Percentiles rank a stretch among this genome's conserved stretches.
Evolutionary conservation across 2,888 invertebrate species (phyloP).

Genomic region (Flexamia atlantica): DNA sequence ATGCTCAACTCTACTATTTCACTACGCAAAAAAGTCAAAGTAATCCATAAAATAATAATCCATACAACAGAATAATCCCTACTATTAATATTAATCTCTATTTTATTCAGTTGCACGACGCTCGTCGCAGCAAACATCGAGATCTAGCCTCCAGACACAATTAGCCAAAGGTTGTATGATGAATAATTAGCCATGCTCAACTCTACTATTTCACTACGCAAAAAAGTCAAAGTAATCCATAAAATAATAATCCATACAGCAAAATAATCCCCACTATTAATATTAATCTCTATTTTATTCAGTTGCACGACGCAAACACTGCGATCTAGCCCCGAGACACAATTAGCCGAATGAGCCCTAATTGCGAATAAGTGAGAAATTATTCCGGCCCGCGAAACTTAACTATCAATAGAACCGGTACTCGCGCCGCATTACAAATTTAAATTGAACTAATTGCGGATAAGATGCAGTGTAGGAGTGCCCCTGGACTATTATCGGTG

Average conservation of each 20-base stretch:
- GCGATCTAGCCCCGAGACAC: background rate
- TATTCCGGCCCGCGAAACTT: conserved; percentile 29
- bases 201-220: too few relatives aligned
- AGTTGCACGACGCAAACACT: background rate
- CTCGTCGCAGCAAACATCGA: too few relatives aligned
- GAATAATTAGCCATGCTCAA: too few relatives aligned
- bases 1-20: too few relatives aligned
- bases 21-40: too few relatives aligned
- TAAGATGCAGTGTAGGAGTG: conserved; percentile 11
- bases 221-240: background rate
- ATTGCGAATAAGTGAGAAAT: conserved; percentile 57
- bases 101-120: too few relatives aligned
- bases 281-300: background rate
- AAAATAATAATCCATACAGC: background rate
- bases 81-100: too few relatives aligned
- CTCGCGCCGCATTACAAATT: conserved; percentile 16
- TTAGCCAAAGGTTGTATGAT: too few relatives aligned
- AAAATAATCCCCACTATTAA: background rate
- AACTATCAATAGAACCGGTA: conserved; percentile 51
- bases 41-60: too few relatives aligned
- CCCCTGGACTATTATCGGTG: background rate
- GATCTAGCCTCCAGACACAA: too few relatives aligned
- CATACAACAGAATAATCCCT: too few relatives aligned
- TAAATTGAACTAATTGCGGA: conserved; percentile 39
- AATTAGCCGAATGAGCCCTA: conserved; percentile 40